Percentiles rank a stretch among this genome's conserved stretches.
phyloP scores from a whole-genome alignment of 2,113 vertebrate species.

The Poeciliopsis turrubarensis region DNA sequence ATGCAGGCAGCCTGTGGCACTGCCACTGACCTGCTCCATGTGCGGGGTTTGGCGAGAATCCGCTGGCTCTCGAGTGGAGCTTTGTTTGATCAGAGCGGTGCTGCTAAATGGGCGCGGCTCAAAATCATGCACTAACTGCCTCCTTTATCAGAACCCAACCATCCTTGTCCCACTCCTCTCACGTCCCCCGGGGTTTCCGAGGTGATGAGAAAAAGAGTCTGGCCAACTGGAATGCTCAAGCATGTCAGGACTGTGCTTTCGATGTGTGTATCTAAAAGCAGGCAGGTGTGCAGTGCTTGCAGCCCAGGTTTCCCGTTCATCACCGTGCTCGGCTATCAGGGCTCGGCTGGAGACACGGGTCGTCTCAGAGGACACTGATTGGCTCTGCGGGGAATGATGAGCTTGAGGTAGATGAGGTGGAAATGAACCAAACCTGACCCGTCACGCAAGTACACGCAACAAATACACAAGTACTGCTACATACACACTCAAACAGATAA shows the following conservation, averaged over 20 bases:
- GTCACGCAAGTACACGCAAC: constrained; percentile 18
- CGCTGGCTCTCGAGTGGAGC: constrained; percentile 49
- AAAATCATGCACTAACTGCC: constrained; percentile 60
- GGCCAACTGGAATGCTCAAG: constrained; percentile 28
- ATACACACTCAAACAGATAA: constrained; percentile 39
- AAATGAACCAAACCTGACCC: constrained; percentile 70
- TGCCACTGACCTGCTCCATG: constrained; percentile 58
- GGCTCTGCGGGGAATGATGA: constrained; percentile 64
- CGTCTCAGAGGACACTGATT: constrained; percentile 68
- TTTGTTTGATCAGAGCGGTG: constrained; percentile 53
- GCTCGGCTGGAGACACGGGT: constrained; percentile 58
- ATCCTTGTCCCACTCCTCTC: constrained; percentile 54
- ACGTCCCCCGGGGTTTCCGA: constrained; percentile 34
- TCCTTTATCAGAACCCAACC: constrained; percentile 69
- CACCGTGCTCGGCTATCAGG: constrained; percentile 43
- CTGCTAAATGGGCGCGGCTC: constrained; percentile 47
- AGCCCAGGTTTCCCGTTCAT: constrained; percentile 43
- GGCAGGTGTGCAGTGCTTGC: constrained; percentile 39
- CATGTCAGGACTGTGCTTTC: constrained; percentile 15
- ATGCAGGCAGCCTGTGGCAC: constrained; percentile 48
- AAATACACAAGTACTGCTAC: constrained; percentile 3
- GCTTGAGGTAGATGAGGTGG: constrained; percentile 63
- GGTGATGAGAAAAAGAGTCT: constrained; percentile 46
- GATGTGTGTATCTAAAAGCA: constrained; percentile 29
- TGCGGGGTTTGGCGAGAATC: constrained; percentile 36